Percentiles rank a stretch among this genome's conserved stretches.
Evolutionary conservation across 2,113 vertebrate genomes (phyloP).

Genomic region (Pavo muticus): DNA sequence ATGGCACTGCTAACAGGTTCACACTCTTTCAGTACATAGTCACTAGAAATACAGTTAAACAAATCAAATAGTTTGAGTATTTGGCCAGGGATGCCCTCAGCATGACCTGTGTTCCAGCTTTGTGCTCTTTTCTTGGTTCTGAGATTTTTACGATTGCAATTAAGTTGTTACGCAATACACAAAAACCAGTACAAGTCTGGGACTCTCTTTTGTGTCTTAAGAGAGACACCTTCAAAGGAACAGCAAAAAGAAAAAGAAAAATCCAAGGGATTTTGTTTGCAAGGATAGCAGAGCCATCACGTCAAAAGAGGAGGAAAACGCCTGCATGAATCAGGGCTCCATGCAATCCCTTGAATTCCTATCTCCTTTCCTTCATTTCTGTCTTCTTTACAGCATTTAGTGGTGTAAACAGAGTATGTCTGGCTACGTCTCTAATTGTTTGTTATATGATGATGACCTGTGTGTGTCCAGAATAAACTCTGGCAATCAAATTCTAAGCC

Average conservation of each 20-base stretch:
- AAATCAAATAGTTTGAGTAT: background rate
- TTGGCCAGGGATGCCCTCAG: background rate
- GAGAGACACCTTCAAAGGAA: background rate
- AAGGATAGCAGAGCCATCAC: background rate
- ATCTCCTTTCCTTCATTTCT: background rate
- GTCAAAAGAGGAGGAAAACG: background rate
- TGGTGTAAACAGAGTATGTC: background rate
- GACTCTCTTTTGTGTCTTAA: background rate
- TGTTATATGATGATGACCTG: background rate
- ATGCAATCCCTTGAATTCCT: background rate
- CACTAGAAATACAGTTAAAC: background rate
- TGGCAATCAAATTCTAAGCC: background rate
- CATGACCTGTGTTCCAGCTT: background rate
- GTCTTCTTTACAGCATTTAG: background rate
- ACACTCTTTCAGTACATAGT: background rate
- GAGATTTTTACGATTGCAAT: background rate
- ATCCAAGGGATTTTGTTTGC: background rate
- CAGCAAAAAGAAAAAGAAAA: background rate
- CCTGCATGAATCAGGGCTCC: background rate
- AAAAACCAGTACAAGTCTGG: background rate
- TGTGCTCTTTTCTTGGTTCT: background rate
- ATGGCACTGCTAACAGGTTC: background rate
- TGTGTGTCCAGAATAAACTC: background rate
- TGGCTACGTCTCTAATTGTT: background rate
- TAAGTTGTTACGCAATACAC: background rate